Conservation (phyloP, 1,140 invertebrate species). For the Hylaeus anthracinus region DNA sequence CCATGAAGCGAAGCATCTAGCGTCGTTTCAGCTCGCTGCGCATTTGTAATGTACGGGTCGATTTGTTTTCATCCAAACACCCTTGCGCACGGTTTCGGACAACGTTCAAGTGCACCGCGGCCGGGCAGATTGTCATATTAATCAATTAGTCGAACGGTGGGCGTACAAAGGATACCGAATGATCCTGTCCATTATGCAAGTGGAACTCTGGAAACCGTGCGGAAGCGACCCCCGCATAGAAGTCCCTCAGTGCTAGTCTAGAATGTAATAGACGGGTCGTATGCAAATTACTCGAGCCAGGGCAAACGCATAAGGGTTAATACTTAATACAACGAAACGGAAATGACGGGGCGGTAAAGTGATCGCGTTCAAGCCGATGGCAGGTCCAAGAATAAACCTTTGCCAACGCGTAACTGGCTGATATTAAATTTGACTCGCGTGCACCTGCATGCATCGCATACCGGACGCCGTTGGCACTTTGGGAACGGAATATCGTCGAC, state of each 20-base stretch:
- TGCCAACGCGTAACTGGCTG: neutral
- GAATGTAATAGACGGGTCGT: conserved; percentile 44
- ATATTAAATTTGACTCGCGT: neutral
- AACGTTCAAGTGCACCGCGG: conserved; percentile 15
- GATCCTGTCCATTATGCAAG: conserved; percentile 43
- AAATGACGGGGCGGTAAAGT: conserved; percentile 27
- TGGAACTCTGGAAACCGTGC: conserved; percentile 6
- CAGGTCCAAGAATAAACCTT: neutral
- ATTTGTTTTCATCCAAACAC: conserved; percentile 19
- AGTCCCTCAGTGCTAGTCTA: conserved; percentile 26
- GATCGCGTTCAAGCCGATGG: conserved; percentile 22
- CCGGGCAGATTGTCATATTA: conserved; percentile 28
- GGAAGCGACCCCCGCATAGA: conserved; percentile 2
- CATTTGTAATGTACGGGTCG: neutral
- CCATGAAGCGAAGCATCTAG: neutral
- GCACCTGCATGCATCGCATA: neutral
- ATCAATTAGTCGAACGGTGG: conserved; percentile 38
- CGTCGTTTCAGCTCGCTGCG: neutral
- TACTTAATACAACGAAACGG: conserved; percentile 35
- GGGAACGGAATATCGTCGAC: no score
- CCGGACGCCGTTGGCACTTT: no score
- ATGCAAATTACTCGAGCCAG: conserved; percentile 47
- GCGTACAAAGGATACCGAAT: conserved; percentile 47
- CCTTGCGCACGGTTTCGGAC: neutral
- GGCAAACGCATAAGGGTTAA: conserved; percentile 33